Evolutionary conservation across 2,113 vertebrate genomes (phyloP).

Genomic region (Tyrannus savana): DNA sequence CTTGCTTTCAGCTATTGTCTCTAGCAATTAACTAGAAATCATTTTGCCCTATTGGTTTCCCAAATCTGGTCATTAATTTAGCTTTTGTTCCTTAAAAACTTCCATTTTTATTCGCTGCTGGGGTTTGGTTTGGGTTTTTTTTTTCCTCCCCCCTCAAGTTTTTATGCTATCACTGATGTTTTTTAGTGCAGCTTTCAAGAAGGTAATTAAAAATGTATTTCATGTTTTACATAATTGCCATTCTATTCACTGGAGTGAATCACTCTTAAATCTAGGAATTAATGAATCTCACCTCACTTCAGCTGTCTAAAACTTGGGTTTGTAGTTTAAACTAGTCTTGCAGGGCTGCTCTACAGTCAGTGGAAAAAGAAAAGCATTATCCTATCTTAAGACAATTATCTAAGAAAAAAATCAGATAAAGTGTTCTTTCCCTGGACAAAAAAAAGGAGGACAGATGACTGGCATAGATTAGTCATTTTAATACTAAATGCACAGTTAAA

Average conservation of each 20-base stretch:
- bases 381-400: background rate
- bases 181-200: slow-evolving; percentile 10
- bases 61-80: background rate
- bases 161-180: background rate
- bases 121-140: background rate
- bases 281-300: slow-evolving; percentile 15
- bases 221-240: slow-evolving; percentile 15
- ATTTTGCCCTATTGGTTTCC: background rate
- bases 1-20: background rate
- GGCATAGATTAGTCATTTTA: slow-evolving; percentile 7
- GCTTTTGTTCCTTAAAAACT: background rate
- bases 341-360: background rate
- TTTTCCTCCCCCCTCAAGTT: background rate
- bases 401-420: background rate
- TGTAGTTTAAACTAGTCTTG: background rate
- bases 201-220: slow-evolving; percentile 42
- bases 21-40: background rate
- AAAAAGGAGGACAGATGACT: slow-evolving; percentile 12
- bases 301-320: slow-evolving; percentile 10
- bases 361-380: background rate
- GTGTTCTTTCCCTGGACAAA: background rate
- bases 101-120: background rate
- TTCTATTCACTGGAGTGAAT: background rate
- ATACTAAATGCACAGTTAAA: slow-evolving; percentile 2
- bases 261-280: slow-evolving; percentile 25